A percentile compares a stretch with the other conserved stretches of the same genome.
phyloP scores from a whole-genome alignment of 2,113 vertebrate genomes.

The Eira barbara region DNA sequence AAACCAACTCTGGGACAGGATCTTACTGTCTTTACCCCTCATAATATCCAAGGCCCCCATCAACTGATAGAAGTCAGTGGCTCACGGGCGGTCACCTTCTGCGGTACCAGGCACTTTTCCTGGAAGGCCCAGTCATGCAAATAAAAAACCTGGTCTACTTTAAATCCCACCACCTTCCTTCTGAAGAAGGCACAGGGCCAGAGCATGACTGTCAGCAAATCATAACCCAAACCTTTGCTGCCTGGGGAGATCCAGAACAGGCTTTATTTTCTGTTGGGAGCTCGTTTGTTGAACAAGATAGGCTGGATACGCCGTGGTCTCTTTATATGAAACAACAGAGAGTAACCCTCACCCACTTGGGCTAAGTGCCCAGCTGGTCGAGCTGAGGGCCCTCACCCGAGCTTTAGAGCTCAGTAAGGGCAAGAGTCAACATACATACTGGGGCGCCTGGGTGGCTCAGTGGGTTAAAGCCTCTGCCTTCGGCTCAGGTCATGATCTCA shows the following conservation, averaged over 20 bases:
- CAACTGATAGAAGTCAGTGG: background rate
- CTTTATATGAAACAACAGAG: too few relatives aligned
- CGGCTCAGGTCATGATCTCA: too few relatives aligned
- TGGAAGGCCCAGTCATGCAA: background rate
- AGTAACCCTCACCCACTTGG: too few relatives aligned
- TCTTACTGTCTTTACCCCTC: background rate
- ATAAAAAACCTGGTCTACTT: background rate
- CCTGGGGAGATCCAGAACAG: background rate
- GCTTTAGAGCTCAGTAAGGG: too few relatives aligned
- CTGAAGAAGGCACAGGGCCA: background rate
- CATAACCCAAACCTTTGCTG: background rate
- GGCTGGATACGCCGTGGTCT: too few relatives aligned
- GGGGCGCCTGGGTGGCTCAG: too few relatives aligned
- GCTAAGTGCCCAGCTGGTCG: too few relatives aligned
- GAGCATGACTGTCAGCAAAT: background rate
- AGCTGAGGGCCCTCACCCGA: too few relatives aligned
- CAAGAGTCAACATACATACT: too few relatives aligned
- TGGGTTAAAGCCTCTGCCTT: too few relatives aligned
- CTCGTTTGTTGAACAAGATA: too few relatives aligned
- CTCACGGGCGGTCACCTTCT: background rate
- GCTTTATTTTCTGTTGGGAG: background rate
- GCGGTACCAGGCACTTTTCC: background rate
- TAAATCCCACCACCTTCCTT: background rate
- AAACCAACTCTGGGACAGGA: background rate
- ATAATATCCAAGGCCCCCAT: background rate